Base-by-base conservation (phyloP, 1,140 invertebrate genomes). In the Drosophila biarmipes region DNA sequence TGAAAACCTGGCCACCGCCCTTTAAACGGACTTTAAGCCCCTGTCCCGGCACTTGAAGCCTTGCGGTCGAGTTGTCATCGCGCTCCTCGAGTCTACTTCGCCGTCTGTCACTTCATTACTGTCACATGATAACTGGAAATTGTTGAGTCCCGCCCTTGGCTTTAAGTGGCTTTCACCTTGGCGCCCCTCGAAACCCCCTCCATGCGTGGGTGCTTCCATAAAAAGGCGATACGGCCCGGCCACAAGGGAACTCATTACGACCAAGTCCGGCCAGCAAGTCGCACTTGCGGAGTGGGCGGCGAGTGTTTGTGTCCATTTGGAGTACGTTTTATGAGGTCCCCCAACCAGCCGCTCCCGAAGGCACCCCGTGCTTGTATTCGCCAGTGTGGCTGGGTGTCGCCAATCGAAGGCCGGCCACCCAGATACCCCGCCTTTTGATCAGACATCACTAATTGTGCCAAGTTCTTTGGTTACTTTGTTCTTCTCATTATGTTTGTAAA, bases 161-260 rank as follows among this genome's bases (percentile, higher is more conserved):
- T 76, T 76, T 76, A 76, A 76, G 73, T 76, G 73, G 73, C 72
- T 76, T 76, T 76, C 73, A 76, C 73, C 73, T 76, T 75, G 72
- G 57, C 58, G 27, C 12, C 31, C 17, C 24, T 2, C 2, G 5
- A 24, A 24, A 1, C 24, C 15, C 6, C 55, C 19, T 19, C 35
- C 19, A 15, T 15, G 37, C 14, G n/a, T 15, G 48, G 66, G 17
- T n/a, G 49, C 49, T 19, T 38, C 27, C 21, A 71, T 71, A 76
- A 76, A 76, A 76, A 55, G 49, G 73, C 59, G 35, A 52, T 67
- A 53, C 29, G 46, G 37, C 4, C 17, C 24, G 63, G 64, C 73
- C 74, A 77, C 74, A 77, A 77, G 74, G 74, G 74, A 77, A 77
- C 74, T 77, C 74, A 77, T 77, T 77, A 77, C 43, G 48, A 59